Evolutionary conservation across 2,113 vertebrate genomes (phyloP), one percentile per base, ranked within the genome.

Genomic region (Lophura nycthemera): DNA sequence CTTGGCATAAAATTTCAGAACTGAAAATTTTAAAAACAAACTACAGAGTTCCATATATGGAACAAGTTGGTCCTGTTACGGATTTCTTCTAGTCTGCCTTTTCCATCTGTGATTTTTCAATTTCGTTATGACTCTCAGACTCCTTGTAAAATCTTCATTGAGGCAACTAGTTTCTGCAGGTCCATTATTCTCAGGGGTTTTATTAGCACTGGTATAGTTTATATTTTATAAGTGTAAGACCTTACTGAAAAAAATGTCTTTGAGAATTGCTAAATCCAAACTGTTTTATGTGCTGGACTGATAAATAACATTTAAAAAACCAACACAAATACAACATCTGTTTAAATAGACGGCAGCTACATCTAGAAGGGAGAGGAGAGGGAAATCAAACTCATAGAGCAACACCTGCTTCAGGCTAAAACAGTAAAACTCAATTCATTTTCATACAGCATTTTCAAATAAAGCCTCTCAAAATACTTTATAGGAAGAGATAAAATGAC

Each of bases 361-460:
- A 4, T 81, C 90, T 65, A 81, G 45, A 87, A 64, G 9, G 12
- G 38, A 88, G 67, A 69, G 61, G 83, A 40, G 40, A 83, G 19
- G 21, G 11, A 47, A 84, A 92, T 72, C 47, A 75, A 75, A 43
- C 36, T 84, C 89, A 45, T 83, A 94, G 32, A 43, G 18, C 20
- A 85, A 87, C 70, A 94, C 76, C 72, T 85, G 89, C 91, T 97
- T 91, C 83, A 91, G 88, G 89, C 84, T 89, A 88, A 94, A 93
- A 43, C 34, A 84, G 45, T 52, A 93, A 89, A 89, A 93, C 82
- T 69, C 47, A 67, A 52, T 96, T 96, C 76, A 93, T 77, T 95
- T 96, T 96, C 71, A 90, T 86, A 74, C 10, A 84, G 18, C 80
- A 86, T 40, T 75, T 96, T 95, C 74, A 87, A 93, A 91, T 63